phyloP scores from a whole-genome alignment of 2,888 invertebrate genomes.

The Megamerina dolium region DNA sequence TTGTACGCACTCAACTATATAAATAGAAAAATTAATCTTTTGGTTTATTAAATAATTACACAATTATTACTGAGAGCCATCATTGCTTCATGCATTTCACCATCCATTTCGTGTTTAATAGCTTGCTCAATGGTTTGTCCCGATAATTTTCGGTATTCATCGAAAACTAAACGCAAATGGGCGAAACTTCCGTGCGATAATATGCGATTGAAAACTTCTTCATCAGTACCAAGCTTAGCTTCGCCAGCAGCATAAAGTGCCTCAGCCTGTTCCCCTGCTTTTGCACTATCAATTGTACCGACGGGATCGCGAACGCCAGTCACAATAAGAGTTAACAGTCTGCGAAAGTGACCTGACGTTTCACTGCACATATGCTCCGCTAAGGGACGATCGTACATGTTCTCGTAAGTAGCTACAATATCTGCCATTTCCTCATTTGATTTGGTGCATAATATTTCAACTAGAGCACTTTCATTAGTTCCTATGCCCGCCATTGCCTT shows the following conservation, averaged over 20 bases:
- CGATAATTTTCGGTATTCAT: slow-evolving; percentile 63
- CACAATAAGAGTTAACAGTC: slow-evolving; percentile 65
- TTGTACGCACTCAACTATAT: slow-evolving; percentile 64
- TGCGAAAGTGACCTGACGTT: slow-evolving; percentile 69
- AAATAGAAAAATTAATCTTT: slow-evolving; percentile 4
- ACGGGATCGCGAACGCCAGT: slow-evolving; percentile 61
- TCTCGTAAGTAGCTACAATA: slow-evolving; percentile 59
- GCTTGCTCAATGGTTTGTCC: slow-evolving; percentile 66
- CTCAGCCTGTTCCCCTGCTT: slow-evolving; percentile 66
- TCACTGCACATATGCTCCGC: slow-evolving; percentile 70
- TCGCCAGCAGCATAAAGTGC: slow-evolving; percentile 63
- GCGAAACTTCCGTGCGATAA: slow-evolving; percentile 67
- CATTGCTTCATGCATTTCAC: slow-evolving; percentile 60
- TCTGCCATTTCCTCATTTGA: slow-evolving; percentile 59
- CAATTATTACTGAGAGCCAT: slow-evolving; percentile 56
- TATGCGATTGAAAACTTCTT: slow-evolving; percentile 63
- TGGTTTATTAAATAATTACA: background rate
- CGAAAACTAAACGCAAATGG: slow-evolving; percentile 62
- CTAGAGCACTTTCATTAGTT: slow-evolving; percentile 65
- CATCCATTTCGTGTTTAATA: slow-evolving; percentile 58
- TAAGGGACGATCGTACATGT: slow-evolving; percentile 59
- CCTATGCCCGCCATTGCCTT: slow-evolving; percentile 68
- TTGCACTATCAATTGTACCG: slow-evolving; percentile 54
- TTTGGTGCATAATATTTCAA: slow-evolving; percentile 67
- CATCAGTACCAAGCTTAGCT: slow-evolving; percentile 63